phyloP scores from a whole-genome alignment of 2,888 invertebrate species.

The Ferdinandea cuprea region DNA sequence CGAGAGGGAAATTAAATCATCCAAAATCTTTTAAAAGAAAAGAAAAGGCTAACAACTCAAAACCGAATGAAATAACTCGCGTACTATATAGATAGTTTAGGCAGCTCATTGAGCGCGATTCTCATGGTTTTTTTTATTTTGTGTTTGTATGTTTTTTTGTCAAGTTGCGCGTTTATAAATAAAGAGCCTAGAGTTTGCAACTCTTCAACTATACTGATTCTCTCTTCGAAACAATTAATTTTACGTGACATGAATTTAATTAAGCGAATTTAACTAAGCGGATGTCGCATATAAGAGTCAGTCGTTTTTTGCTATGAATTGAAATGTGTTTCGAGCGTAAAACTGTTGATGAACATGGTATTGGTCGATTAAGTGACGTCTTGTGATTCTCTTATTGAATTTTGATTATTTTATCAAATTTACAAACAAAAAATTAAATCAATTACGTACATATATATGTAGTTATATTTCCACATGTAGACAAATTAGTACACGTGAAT shows the following conservation, averaged over 20 bases:
- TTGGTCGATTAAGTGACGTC: neutral
- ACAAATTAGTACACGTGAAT: constrained; percentile 7
- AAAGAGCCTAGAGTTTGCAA: neutral
- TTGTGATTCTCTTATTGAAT: neutral
- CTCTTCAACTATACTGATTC: neutral
- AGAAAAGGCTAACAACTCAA: too few species aligned
- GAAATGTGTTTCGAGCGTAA: neutral
- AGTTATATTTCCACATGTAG: neutral
- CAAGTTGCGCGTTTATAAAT: neutral
- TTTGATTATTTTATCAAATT: neutral
- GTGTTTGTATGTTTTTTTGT: neutral
- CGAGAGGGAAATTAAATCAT: too few species aligned
- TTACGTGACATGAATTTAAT: constrained; percentile 60
- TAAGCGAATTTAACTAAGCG: constrained; percentile 56
- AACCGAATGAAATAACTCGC: too few species aligned
- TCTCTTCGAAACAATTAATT: constrained; percentile 43
- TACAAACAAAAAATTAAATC: neutral
- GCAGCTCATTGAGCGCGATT: neutral
- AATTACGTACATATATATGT: neutral
- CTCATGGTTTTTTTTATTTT: neutral
- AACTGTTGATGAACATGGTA: neutral
- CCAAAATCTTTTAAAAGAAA: neutral
- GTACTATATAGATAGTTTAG: too few species aligned
- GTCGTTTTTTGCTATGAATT: constrained; percentile 2
- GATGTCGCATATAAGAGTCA: constrained; percentile 34